Conservation (phyloP, 1,140 invertebrate species). For the Pogonus chalceus region DNA sequence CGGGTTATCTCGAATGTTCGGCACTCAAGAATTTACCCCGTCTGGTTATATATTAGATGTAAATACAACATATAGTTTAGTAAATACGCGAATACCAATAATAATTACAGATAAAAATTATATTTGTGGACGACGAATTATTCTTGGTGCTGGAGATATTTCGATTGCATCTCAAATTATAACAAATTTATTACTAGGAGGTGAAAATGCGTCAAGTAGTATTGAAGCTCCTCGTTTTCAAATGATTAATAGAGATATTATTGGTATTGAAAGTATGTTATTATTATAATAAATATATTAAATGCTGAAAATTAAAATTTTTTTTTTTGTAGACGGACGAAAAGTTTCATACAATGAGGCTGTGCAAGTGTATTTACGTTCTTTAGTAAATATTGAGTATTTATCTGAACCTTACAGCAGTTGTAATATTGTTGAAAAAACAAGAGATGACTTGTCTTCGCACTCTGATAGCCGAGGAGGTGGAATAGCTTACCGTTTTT, state of each 20-base stretch:
- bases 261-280: conserved; percentile 28
- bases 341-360: conserved; percentile 23
- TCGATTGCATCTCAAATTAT: conserved; percentile 32
- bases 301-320: not conserved
- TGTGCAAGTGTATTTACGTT: conserved; percentile 19
- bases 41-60: conserved; percentile 37
- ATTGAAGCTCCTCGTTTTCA: conserved; percentile 32
- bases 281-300: not conserved
- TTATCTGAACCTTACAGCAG: conserved; percentile 40
- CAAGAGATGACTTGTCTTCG: conserved; percentile 42
- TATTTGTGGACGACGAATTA: conserved; percentile 35
- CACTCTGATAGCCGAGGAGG: conserved; percentile 55
- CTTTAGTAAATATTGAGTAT: conserved; percentile 5
- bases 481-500: conserved; percentile 51
- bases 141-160: conserved; percentile 34
- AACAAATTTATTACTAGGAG: conserved; percentile 24
- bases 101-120: conserved; percentile 30
- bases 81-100: conserved; percentile 26
- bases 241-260: conserved; percentile 21
- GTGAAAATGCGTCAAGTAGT: conserved; percentile 27
- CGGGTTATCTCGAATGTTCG: conserved; percentile 41
- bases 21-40: conserved; percentile 38
- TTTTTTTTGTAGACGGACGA: conserved; percentile 24
- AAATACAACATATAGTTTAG: conserved; percentile 18
- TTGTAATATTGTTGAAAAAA: conserved; percentile 48